Evolutionary conservation across 2,888 invertebrate species (phyloP).

Genomic region (Dynastes grantii): DNA sequence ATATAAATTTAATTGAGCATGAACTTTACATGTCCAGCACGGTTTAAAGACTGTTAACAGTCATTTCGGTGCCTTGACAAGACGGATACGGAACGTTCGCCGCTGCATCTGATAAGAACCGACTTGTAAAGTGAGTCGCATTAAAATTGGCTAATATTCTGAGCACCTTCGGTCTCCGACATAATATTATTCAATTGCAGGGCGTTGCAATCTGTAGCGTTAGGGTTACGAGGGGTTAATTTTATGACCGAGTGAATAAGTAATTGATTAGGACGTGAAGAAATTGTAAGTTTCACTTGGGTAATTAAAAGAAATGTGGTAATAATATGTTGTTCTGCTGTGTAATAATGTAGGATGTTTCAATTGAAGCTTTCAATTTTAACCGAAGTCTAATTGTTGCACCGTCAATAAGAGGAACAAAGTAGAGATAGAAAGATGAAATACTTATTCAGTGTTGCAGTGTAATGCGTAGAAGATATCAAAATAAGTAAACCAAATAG

Average conservation of each 20-base stretch:
- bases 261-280: conserved; percentile 2
- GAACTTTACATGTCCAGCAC: conserved; percentile 39
- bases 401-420: too few relatives aligned
- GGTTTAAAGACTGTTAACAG: conserved; percentile 23
- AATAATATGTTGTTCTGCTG: too few relatives aligned
- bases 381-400: too few relatives aligned
- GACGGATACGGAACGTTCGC: conserved; percentile 22
- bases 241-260: not conserved
- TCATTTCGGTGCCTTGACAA: conserved; percentile 30
- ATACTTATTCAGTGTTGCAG: too few relatives aligned
- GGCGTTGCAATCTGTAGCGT: conserved; percentile 12
- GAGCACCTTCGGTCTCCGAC: not conserved
- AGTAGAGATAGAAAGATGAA: too few relatives aligned
- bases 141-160: conserved; percentile 26
- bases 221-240: conserved; percentile 1
- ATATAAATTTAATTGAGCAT: conserved; percentile 43
- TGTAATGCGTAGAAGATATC: too few relatives aligned
- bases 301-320: not conserved
- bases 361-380: too few relatives aligned
- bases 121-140: conserved; percentile 35
- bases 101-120: conserved; percentile 27
- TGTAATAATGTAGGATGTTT: too few relatives aligned
- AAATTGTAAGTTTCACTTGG: not conserved
- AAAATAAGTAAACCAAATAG: too few relatives aligned
- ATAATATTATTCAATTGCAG: conserved; percentile 18